Evolutionary conservation across 2,113 vertebrate genomes (phyloP), one percentile per base, ranked within the genome.

Genomic region (Hoplias malabaricus): DNA sequence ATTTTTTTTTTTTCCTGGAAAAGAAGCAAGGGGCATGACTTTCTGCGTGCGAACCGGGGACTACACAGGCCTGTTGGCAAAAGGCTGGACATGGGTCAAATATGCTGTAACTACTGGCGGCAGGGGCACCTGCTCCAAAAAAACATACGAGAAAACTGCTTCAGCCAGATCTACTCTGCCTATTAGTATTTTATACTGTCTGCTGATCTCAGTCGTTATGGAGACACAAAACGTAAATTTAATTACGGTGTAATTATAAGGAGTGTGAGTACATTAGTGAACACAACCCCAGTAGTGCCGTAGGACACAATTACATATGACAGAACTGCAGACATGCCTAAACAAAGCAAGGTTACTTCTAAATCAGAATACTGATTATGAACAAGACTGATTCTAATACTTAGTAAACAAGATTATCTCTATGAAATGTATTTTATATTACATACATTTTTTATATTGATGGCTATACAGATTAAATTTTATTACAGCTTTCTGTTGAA

Each of bases 21-120:
- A 85, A 88, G 87, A 87, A 82, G 84, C 77, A 87, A 86, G 86
- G 80, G 4, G 61, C 67, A 81, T 86, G 80, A 87, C 86, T 90
- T 75, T 87, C 67, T 85, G 67, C 61, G 59, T 84, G 82, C 78
- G 82, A 90, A 82, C 62, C 23, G 71, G 72, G 66, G 74, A 83
- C 84, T 84, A 73, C 62, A 70, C 65, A 19, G 25, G 79, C 57
- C 72, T 86, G 61, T 85, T 88, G 84, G 83, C 72, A 56, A 23
- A 79, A 79, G 82, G 83, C 73, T 85, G 80, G 83, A 69, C 79
- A 23, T 5, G 29, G 50, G 81, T 88, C 82, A 88, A 78, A 85
- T 82, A 84, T 80, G 80, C 54, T 80, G 77, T 82, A 85, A 88
- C 80, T 85, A 79, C 84, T 79, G 85, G 62, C 81, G 74, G 59